Evolutionary conservation across 1,140 invertebrate genomes (phyloP).

Genomic region (Phortica variegata): DNA sequence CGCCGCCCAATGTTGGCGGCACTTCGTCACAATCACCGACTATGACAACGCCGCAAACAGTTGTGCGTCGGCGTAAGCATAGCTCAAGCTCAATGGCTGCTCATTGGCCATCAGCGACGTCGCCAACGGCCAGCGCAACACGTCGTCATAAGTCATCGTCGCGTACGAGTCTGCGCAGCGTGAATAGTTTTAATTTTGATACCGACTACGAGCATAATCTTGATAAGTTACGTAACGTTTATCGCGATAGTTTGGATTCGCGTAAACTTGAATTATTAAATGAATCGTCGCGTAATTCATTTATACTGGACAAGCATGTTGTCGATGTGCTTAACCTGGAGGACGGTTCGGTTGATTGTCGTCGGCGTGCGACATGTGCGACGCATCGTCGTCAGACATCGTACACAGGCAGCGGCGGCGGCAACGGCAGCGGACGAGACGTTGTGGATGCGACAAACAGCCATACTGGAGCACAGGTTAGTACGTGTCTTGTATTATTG

Average conservation of each 20-base stretch:
- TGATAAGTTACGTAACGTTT: conserved; percentile 46
- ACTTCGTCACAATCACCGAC: conserved; percentile 17
- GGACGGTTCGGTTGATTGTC: conserved; percentile 26
- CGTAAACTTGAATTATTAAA: conserved; percentile 46
- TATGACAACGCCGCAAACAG: conserved; percentile 23
- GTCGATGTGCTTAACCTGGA: conserved; percentile 45
- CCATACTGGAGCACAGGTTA: conserved; percentile 10
- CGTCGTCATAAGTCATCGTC: too few species aligned
- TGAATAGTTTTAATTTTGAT: conserved; percentile 37
- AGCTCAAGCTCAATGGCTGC: conserved; percentile 22
- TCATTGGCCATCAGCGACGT: conserved; percentile 18
- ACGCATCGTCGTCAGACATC: conserved; percentile 18
- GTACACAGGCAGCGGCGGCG: conserved; percentile 28
- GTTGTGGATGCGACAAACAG: conserved; percentile 30
- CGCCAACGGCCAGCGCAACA: too few species aligned
- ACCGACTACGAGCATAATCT: conserved; percentile 46
- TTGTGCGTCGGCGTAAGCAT: conserved; percentile 30
- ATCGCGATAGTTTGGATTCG: conserved; percentile 48
- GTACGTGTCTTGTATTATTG: too few species aligned
- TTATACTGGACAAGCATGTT: conserved; percentile 34
- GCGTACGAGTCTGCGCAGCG: conserved; percentile 28
- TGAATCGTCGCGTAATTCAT: conserved; percentile 44
- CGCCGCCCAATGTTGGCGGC: conserved; percentile 15
- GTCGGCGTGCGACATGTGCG: conserved; percentile 18
- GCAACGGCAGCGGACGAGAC: conserved; percentile 11